phyloP scores from a whole-genome alignment of 2,888 invertebrate genomes.

The Dicyrtomina minuta region DNA sequence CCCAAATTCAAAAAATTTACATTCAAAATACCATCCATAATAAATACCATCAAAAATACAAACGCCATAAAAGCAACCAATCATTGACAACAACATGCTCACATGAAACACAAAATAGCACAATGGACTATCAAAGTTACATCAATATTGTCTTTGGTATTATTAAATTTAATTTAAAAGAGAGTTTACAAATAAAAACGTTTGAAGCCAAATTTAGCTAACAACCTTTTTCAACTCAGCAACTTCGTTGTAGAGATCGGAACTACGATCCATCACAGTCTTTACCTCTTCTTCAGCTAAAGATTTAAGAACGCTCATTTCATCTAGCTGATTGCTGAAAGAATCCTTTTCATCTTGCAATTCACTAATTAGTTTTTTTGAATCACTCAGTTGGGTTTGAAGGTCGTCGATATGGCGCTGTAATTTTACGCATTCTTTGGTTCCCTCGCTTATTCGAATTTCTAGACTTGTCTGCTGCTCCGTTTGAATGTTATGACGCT shows the following conservation, averaged over 20 bases:
- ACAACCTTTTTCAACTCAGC: constrained; percentile 34
- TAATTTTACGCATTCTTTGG: not conserved
- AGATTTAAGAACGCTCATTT: constrained; percentile 30
- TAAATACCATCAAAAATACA: no score
- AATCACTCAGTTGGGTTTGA: constrained; percentile 7
- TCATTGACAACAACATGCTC: no score
- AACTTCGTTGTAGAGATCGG: constrained; percentile 33
- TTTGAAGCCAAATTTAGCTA: no score
- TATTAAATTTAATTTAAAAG: no score
- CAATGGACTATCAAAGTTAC: no score
- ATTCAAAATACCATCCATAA: no score
- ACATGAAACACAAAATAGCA: no score
- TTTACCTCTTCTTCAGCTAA: constrained; percentile 30
- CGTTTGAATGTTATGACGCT: no score
- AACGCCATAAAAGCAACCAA: no score
- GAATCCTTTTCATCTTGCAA: constrained; percentile 27
- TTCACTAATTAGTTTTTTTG: not conserved
- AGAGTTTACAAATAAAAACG: no score
- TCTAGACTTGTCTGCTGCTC: not conserved
- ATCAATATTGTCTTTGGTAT: no score
- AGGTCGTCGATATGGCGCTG: not conserved
- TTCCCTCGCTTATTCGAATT: not conserved
- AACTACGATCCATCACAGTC: constrained; percentile 22
- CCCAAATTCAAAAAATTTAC: not conserved
- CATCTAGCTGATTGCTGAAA: constrained; percentile 28